These are phyloP conservation scores for Etheostoma spectabile DNA, from an alignment of 2,113 vertebrate species.

Conservation along the genomic window DNA sequence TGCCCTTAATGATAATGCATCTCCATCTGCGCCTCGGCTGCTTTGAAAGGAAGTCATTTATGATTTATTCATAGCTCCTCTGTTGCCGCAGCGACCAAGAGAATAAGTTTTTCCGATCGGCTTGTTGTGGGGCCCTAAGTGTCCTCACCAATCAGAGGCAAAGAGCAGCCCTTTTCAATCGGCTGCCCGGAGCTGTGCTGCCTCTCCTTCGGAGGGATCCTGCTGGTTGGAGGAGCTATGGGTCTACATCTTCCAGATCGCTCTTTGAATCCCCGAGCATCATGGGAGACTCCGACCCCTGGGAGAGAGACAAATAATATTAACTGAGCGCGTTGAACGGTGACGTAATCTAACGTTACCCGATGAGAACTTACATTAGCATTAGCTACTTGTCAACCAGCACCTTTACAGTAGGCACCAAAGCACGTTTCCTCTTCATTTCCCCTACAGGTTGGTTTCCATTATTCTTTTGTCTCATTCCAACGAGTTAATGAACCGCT, in stretches of 20 bases:
- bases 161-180: constrained; percentile 73
- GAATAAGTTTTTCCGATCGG: constrained; percentile 67
- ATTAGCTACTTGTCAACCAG: too few relatives aligned
- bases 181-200: constrained; percentile 72
- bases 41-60: constrained; percentile 72
- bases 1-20: constrained; percentile 67
- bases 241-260: constrained; percentile 97
- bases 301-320: constrained; percentile 14
- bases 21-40: constrained; percentile 62
- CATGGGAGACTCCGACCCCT: constrained; percentile 99
- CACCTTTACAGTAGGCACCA: too few relatives aligned
- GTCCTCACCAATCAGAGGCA: constrained; percentile 76
- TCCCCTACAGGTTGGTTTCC: too few relatives aligned
- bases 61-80: constrained; percentile 74
- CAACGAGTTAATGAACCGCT: too few relatives aligned
- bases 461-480: too few relatives aligned
- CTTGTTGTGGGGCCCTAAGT: constrained; percentile 66
- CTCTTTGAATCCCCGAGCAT: constrained; percentile 97
- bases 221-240: constrained; percentile 81
- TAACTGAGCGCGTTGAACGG: too few relatives aligned
- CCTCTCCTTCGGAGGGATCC: constrained; percentile 68
- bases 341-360: too few relatives aligned
- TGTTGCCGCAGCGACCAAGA: constrained; percentile 65
- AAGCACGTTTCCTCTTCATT: too few relatives aligned
- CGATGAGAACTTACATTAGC: too few relatives aligned